Conservation (phyloP, 64 coral and sea anemone species). For the Cladopsammia gracilis region DNA sequence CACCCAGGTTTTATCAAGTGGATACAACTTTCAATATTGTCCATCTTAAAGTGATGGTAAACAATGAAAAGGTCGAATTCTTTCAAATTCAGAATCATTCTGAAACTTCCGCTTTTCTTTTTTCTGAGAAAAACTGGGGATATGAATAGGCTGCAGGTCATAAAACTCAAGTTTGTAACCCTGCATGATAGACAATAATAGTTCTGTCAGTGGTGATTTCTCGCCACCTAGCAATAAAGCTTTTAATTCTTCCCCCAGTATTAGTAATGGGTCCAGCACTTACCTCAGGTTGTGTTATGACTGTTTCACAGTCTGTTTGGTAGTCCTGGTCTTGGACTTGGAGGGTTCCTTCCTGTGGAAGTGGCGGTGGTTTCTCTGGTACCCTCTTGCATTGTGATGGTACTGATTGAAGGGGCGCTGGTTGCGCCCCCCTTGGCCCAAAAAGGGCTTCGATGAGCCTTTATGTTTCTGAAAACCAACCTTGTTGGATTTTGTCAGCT, state of each 20-base stretch:
- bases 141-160: conserved; percentile 5
- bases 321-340: no score
- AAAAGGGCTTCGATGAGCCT: background rate
- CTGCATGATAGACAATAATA: background rate
- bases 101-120: conserved; percentile 49
- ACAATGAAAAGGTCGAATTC: conserved; percentile 29
- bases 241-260: conserved; percentile 13
- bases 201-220: conserved; percentile 11
- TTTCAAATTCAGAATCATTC: conserved; percentile 67
- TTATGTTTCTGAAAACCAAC: background rate
- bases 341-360: background rate
- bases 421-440: conserved; percentile 39
- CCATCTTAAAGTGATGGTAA: conserved; percentile 72
- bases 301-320: no score
- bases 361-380: background rate
- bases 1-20: conserved; percentile 21
- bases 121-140: conserved; percentile 59
- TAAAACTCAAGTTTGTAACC: conserved; percentile 18
- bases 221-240: background rate
- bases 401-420: conserved; percentile 43
- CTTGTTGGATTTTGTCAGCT: no score
- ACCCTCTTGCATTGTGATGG: background rate
- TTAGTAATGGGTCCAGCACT: background rate
- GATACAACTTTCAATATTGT: conserved; percentile 39
- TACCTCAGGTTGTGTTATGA: no score